Evolutionary conservation across 1,140 invertebrate species (phyloP).

Genomic region (Asobara japonica): DNA sequence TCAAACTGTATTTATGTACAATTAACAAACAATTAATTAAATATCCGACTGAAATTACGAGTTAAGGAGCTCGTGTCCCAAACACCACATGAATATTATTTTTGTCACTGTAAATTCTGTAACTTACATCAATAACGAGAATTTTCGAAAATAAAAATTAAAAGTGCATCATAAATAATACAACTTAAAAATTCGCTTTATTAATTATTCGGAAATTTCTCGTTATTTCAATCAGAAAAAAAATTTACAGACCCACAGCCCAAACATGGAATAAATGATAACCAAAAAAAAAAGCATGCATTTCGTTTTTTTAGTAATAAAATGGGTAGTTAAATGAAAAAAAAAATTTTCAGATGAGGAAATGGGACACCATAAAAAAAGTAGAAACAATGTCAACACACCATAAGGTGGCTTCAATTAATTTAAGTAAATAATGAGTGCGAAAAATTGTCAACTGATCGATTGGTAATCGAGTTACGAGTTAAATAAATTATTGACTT

Average conservation of each 20-base stretch:
- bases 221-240: too few relatives aligned
- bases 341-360: slow-evolving; percentile 33
- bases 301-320: too few relatives aligned
- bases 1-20: too few relatives aligned
- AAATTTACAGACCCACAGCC: too few relatives aligned
- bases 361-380: slow-evolving; percentile 34
- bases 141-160: too few relatives aligned
- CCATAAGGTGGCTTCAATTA: not conserved
- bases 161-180: too few relatives aligned
- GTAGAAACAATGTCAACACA: slow-evolving; percentile 1
- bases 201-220: too few relatives aligned
- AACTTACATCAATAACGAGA: not conserved
- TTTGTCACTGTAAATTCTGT: not conserved
- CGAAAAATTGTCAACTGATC: slow-evolving; percentile 21
- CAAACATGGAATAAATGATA: too few relatives aligned
- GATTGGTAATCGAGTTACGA: slow-evolving; percentile 38
- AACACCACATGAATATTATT: not conserved
- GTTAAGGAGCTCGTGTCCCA: not conserved
- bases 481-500: slow-evolving; percentile 37
- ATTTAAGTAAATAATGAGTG: not conserved
- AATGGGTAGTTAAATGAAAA: too few relatives aligned
- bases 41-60: slow-evolving; percentile 20
- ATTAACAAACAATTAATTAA: too few relatives aligned
- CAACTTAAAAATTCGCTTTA: too few relatives aligned
- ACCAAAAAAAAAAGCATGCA: too few relatives aligned